Base-by-base conservation (phyloP, 2,888 invertebrate genomes). In the Ectemnius cavifrons region DNA sequence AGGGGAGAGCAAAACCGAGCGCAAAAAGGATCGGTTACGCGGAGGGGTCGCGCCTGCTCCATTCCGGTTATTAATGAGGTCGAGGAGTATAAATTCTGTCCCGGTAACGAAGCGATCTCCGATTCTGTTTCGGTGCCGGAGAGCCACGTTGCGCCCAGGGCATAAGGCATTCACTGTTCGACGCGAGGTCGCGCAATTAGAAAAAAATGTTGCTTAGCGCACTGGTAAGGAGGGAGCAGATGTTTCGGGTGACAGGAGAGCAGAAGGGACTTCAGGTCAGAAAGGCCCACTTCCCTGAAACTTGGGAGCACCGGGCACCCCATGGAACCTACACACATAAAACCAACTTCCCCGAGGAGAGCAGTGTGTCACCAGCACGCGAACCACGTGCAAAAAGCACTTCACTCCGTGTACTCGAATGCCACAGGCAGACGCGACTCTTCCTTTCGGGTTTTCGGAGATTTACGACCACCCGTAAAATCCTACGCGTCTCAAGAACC, bases 211-310 rank as follows among this genome's bases (percentile, higher is more conserved):
- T 79, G 71, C 76, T 72, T 77, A 71, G 74, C 62, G 62, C 70
- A 37, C 37, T 37, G 28, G 28, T 37, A 37, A 37, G 28, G 8
- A 37, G 37, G 2, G 37, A 78, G 81, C 85, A 85, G 85, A 86
- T 86, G 85, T 85, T 84, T 74, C 70, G 71, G 79, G 77, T 66
- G 68, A 72, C 75, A 52, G 71, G 71, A 59, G 70, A 66, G 73
- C 60, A 63, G 67, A 56, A 16, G 62, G 37, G 46, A 27, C 52
- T 27, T 23, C 58, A 47, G 72, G 77, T 79, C 79, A 71, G 37
- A 37, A 79, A 74, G 78, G 75, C 67, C 58, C 75, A 28, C 77
- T 81, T 82, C 82, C 77, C 64, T 78, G 73, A 81, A 52, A 37
- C 37, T 37, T 3, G 3, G 47, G 47, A 47, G 5, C 13, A 47